phyloP scores from a whole-genome alignment of 2,888 invertebrate genomes.

The Tolmerus cingulatus region DNA sequence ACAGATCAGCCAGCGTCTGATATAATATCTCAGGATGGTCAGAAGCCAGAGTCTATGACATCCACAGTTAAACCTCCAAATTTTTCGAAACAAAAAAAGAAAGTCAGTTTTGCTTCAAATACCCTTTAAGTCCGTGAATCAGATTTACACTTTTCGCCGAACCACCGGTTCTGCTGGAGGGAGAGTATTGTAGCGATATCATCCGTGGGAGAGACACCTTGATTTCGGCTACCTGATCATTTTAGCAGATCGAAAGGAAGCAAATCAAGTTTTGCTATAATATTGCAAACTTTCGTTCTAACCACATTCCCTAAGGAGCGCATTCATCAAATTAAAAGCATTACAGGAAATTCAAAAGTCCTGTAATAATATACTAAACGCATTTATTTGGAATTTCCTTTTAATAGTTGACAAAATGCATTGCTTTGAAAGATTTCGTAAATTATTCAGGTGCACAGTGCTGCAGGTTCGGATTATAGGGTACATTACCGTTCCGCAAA shows the following conservation, averaged over 20 bases:
- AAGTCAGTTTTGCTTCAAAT: too few species aligned
- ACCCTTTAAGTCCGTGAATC: too few species aligned
- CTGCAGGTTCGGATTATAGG: neutral
- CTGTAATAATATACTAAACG: neutral
- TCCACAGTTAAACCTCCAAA: too few species aligned
- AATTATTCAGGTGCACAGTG: slow-evolving; percentile 24
- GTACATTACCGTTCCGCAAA: neutral
- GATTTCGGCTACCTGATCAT: too few species aligned
- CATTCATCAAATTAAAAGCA: slow-evolving; percentile 2
- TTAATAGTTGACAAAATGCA: slow-evolving; percentile 46
- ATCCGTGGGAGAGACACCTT: too few species aligned
- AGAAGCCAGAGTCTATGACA: too few species aligned
- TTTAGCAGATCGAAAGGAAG: neutral
- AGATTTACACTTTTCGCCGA: too few species aligned
- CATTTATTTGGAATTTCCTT: slow-evolving; percentile 35
- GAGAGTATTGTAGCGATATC: too few species aligned
- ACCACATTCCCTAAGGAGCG: neutral
- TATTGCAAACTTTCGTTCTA: neutral
- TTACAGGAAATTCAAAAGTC: neutral
- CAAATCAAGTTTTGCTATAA: neutral
- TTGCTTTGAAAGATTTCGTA: slow-evolving; percentile 48
- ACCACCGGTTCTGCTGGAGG: too few species aligned
- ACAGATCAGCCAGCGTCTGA: too few species aligned
- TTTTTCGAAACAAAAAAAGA: too few species aligned
- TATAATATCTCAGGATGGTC: too few species aligned